Percentiles rank a stretch among this genome's conserved stretches.
phyloP scores from a whole-genome alignment of 2,888 invertebrate genomes.

The Rhagophthalmus giganteus region DNA sequence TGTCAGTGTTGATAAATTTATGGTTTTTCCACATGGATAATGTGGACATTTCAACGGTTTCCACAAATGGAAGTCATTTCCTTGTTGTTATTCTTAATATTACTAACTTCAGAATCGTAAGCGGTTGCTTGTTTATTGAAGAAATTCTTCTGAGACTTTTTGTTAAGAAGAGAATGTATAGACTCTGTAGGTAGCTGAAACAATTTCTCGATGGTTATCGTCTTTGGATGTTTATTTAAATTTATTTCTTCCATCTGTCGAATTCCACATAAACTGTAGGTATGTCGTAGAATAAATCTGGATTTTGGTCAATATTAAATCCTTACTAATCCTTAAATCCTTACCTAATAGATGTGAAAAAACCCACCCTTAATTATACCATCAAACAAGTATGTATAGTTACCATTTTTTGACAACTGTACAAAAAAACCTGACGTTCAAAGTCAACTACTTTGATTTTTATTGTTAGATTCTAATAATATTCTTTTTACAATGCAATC shows the following conservation, averaged over 20 bases:
- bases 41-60: conserved; percentile 18
- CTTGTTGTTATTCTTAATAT: neutral
- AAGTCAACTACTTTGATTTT: neutral
- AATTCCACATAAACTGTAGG: conserved; percentile 13
- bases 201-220: conserved; percentile 12
- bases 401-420: conserved; percentile 13
- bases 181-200: conserved; percentile 16
- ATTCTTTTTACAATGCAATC: neutral
- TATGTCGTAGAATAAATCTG: conserved; percentile 3
- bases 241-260: conserved; percentile 7
- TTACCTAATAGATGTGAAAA: no score
- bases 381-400: neutral
- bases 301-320: neutral
- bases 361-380: no score
- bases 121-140: conserved; percentile 8
- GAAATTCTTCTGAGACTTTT: no score
- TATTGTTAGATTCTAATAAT: neutral
- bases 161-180: no score
- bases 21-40: conserved; percentile 16
- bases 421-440: no score
- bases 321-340: no score
- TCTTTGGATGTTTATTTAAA: neutral
- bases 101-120: conserved; percentile 3
- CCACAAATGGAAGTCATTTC: neutral
- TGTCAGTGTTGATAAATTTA: conserved; percentile 13